Conservation (phyloP, 1,140 invertebrate genomes). For the Coenobita brevimanus region DNA sequence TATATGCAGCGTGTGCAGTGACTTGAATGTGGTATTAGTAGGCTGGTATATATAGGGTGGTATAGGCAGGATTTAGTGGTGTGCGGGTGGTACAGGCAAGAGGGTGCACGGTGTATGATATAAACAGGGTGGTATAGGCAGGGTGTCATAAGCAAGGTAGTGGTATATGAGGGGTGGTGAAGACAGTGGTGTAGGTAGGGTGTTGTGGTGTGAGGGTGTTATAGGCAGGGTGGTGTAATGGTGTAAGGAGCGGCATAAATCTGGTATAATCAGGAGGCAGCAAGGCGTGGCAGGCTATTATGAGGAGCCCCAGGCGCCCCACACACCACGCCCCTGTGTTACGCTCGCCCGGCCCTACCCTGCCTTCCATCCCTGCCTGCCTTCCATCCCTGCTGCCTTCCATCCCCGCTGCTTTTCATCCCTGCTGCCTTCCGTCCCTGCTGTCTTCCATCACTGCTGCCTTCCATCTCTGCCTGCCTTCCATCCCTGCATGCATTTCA, state of each 20-base stretch:
- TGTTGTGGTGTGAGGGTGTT: background rate
- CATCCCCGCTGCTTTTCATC: background rate
- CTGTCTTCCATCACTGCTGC: too few relatives aligned
- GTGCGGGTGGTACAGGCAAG: too few relatives aligned
- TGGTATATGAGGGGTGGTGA: background rate
- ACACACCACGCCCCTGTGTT: background rate
- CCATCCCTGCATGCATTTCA: too few relatives aligned
- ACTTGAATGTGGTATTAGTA: too few relatives aligned
- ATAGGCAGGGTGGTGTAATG: background rate
- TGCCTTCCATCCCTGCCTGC: constrained; percentile 35
- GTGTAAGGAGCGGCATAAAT: constrained; percentile 22
- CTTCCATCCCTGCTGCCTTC: constrained; percentile 27
- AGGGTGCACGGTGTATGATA: too few relatives aligned
- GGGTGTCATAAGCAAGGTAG: background rate
- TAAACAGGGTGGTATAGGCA: background rate
- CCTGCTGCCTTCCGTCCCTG: background rate
- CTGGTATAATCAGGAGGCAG: constrained; percentile 50
- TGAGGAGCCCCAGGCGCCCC: constrained; percentile 12
- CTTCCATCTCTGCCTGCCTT: too few relatives aligned
- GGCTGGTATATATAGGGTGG: too few relatives aligned
- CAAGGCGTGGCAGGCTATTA: constrained; percentile 43
- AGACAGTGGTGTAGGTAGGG: background rate
- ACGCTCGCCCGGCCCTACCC: constrained; percentile 33
- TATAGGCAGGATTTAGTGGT: too few relatives aligned
- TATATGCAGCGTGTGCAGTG: too few relatives aligned